These are phyloP conservation scores for Drosophila subpulchrella DNA, from an alignment of 1,140 invertebrate species.

Conservation along the genomic window DNA sequence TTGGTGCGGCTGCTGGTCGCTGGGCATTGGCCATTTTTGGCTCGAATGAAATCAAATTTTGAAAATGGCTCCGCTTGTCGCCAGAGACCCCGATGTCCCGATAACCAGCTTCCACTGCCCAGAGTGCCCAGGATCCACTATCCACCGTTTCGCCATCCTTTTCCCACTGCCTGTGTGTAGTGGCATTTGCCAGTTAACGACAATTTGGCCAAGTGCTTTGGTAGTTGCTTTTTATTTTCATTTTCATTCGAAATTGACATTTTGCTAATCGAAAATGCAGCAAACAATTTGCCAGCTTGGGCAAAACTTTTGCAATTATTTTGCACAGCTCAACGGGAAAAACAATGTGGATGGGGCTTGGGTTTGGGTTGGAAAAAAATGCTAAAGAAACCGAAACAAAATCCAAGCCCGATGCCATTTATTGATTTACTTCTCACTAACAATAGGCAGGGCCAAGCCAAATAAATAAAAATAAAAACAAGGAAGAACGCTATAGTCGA, in stretches of 20 bases:
- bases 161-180: slow-evolving; percentile 23
- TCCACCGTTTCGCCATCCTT: slow-evolving; percentile 13
- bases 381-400: slow-evolving; percentile 23
- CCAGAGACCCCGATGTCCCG: slow-evolving; percentile 30
- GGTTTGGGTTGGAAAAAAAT: slow-evolving; percentile 3
- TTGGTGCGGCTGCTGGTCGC: slow-evolving; percentile 43
- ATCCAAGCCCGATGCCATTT: slow-evolving; percentile 69
- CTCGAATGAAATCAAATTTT: slow-evolving; percentile 76
- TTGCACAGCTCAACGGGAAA: slow-evolving; percentile 51
- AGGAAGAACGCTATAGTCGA: too few relatives aligned
- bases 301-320: slow-evolving; percentile 80
- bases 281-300: slow-evolving; percentile 74
- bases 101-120: slow-evolving; percentile 20
- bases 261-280: slow-evolving; percentile 82
- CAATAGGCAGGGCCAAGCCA: slow-evolving; percentile 57
- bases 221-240: slow-evolving; percentile 67
- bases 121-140: slow-evolving; percentile 14
- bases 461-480: slow-evolving; percentile 83
- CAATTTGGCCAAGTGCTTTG: slow-evolving; percentile 60
- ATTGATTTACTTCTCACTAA: slow-evolving; percentile 78
- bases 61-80: slow-evolving; percentile 65
- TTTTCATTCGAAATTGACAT: slow-evolving; percentile 76
- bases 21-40: slow-evolving; percentile 69
- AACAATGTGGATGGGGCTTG: slow-evolving; percentile 3
- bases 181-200: slow-evolving; percentile 61